Percentiles rank a stretch among this genome's conserved stretches.
Conservation (phyloP, 2,888 invertebrate genomes). For the Malthinus flaveolus region DNA sequence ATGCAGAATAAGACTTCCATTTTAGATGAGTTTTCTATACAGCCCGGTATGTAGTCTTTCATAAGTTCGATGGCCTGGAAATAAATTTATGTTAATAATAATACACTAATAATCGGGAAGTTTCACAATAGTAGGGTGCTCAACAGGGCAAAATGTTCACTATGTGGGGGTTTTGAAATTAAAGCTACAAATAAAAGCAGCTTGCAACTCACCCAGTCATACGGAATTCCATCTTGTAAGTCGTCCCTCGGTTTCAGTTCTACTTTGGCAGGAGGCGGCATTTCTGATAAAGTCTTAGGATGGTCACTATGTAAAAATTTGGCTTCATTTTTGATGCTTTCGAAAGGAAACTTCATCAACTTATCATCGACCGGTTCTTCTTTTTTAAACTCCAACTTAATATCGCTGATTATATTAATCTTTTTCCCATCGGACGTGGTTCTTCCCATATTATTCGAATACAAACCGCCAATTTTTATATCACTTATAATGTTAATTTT, state of each 20-base stretch:
- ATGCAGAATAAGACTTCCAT: constrained; percentile 93
- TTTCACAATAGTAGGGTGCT: too few relatives aligned
- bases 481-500: constrained; percentile 55
- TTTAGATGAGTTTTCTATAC: constrained; percentile 91
- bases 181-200: too few relatives aligned
- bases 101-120: too few relatives aligned
- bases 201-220: constrained; percentile 74
- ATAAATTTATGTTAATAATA: background rate
- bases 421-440: constrained; percentile 43
- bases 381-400: constrained; percentile 51
- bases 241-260: constrained; percentile 58
- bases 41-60: constrained; percentile 85
- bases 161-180: too few relatives aligned
- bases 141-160: too few relatives aligned
- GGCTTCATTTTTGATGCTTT: constrained; percentile 27
- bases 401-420: constrained; percentile 52
- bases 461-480: constrained; percentile 49
- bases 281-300: constrained; percentile 32
- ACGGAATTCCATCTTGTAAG: constrained; percentile 67
- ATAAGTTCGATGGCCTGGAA: constrained; percentile 74
- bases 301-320: constrained; percentile 12
- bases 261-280: constrained; percentile 35
- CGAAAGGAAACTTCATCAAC: constrained; percentile 42
- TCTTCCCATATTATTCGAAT: constrained; percentile 33
- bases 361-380: constrained; percentile 58